phyloP scores from a whole-genome alignment of 2,888 invertebrate genomes.

The Drosophila formosana region DNA sequence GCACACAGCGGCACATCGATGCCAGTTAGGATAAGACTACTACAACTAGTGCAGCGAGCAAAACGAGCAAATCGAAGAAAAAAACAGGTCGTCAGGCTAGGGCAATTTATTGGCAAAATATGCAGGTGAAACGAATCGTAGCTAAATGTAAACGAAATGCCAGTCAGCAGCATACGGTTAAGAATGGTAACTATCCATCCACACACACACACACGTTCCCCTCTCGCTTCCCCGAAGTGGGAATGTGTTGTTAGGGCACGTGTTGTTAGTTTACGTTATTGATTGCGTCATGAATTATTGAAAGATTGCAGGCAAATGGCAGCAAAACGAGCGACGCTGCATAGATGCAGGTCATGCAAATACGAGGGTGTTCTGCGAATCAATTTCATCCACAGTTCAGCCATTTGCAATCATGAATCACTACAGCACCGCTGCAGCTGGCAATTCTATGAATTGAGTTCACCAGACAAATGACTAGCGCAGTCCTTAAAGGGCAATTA shows the following conservation, averaged over 20 bases:
- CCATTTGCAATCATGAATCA: neutral
- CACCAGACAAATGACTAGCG: neutral
- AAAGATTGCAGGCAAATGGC: slow-evolving; percentile 60
- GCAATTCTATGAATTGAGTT: neutral
- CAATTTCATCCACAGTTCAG: neutral
- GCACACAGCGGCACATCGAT: slow-evolving; percentile 32
- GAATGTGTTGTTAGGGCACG: slow-evolving; percentile 48
- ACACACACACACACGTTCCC: slow-evolving; percentile 6
- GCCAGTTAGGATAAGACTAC: slow-evolving; percentile 17
- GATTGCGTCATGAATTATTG: slow-evolving; percentile 78
- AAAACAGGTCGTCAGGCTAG: slow-evolving; percentile 35
- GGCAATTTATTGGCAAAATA: slow-evolving; percentile 73
- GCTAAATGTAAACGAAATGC: slow-evolving; percentile 66
- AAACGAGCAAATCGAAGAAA: neutral
- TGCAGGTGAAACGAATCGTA: slow-evolving; percentile 72
- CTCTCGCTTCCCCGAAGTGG: neutral
- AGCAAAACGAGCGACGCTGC: slow-evolving; percentile 43
- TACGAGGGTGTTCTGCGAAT: slow-evolving; percentile 3
- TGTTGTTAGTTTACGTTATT: slow-evolving; percentile 74
- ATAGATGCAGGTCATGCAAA: slow-evolving; percentile 50
- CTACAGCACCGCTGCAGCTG: neutral
- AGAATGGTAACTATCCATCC: slow-evolving; percentile 45
- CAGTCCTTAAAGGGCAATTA: neutral
- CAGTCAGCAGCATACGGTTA: slow-evolving; percentile 44
- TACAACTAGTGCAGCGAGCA: slow-evolving; percentile 6